These are phyloP conservation scores for Eleutherodactylus coqui DNA, from an alignment of 2,797 vertebrate genomes.

Conservation along the genomic window DNA sequence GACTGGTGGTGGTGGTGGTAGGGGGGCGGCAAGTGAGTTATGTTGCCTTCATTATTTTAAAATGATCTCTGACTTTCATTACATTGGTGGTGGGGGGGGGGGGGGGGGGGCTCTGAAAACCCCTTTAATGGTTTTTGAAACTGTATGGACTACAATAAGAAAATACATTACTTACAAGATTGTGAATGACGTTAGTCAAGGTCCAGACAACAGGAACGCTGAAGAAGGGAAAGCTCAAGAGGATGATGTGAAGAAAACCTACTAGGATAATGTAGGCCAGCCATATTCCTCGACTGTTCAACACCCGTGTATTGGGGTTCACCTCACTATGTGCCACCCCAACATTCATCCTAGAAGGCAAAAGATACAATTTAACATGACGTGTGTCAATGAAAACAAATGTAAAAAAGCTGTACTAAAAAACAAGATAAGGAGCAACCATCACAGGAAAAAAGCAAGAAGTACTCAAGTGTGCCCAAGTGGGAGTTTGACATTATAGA, in stretches of 20 bases:
- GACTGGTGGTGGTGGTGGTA: too few relatives aligned
- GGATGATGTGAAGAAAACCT: slow-evolving; percentile 83
- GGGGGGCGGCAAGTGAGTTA: too few relatives aligned
- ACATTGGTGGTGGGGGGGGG: too few relatives aligned
- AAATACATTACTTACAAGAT: slow-evolving; percentile 81
- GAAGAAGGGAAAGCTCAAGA: slow-evolving; percentile 94
- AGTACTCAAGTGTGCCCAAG: too few relatives aligned
- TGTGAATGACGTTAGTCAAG: slow-evolving; percentile 94
- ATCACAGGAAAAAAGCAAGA: too few relatives aligned
- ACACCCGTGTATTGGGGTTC: slow-evolving; percentile 94
- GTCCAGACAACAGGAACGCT: slow-evolving; percentile 92
- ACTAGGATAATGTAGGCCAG: slow-evolving; percentile 89
- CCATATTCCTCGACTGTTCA: slow-evolving; percentile 95
- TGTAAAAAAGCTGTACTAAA: background rate
- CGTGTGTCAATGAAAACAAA: background rate
- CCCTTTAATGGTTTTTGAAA: too few relatives aligned
- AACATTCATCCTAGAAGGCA: slow-evolving; percentile 85
- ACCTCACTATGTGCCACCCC: slow-evolving; percentile 96
- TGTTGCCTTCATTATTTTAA: too few relatives aligned
- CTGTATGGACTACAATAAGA: too few relatives aligned
- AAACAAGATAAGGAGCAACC: too few relatives aligned
- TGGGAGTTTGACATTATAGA: too few relatives aligned
- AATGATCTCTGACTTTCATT: too few relatives aligned
- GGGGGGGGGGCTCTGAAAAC: too few relatives aligned
- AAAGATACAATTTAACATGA: background rate